Evolutionary conservation across 37 sponge, comb jelly and placozoan genomes (phyloP).

Genomic region (Mnemiopsis leidyi): DNA sequence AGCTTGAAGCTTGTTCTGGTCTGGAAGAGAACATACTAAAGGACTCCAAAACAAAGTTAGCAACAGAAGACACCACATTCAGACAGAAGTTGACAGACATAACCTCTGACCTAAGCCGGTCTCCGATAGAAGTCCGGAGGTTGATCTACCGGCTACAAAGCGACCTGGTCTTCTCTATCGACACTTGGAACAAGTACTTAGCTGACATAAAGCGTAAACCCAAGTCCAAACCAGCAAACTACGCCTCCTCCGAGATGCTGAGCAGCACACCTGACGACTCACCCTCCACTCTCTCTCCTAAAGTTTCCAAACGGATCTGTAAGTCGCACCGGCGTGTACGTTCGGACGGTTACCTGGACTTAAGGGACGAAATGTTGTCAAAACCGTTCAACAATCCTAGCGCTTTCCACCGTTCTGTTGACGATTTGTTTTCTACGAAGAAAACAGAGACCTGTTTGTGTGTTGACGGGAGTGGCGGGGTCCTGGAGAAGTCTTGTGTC

Average conservation of each 20-base stretch:
- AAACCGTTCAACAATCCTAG: not conserved
- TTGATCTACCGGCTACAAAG: slow-evolving; percentile 7
- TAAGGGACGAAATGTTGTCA: not conserved
- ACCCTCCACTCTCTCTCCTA: not conserved
- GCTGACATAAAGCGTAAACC: slow-evolving; percentile 10
- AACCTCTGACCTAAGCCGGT: not conserved
- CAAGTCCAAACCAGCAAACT: not conserved
- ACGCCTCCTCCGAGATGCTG: not conserved
- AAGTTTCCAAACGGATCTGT: not conserved
- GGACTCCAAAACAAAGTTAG: not conserved
- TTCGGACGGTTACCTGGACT: not conserved
- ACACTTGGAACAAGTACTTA: slow-evolving; percentile 46
- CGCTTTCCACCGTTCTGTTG: not conserved
- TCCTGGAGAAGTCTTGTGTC: not conserved
- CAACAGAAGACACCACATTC: not conserved
- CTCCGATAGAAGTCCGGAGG: slow-evolving; percentile 12
- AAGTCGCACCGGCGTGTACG: slow-evolving; percentile 14
- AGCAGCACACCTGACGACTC: not conserved
- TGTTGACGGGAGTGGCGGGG: not conserved
- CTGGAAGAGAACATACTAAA: not conserved
- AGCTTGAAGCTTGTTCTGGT: not conserved
- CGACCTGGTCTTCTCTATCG: slow-evolving; percentile 20
- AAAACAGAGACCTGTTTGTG: not conserved
- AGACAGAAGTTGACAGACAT: slow-evolving; percentile 39
- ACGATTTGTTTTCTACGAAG: not conserved